Evolutionary conservation across 2,888 invertebrate genomes (phyloP).

Genomic region (Brachypalpus laphriformis): DNA sequence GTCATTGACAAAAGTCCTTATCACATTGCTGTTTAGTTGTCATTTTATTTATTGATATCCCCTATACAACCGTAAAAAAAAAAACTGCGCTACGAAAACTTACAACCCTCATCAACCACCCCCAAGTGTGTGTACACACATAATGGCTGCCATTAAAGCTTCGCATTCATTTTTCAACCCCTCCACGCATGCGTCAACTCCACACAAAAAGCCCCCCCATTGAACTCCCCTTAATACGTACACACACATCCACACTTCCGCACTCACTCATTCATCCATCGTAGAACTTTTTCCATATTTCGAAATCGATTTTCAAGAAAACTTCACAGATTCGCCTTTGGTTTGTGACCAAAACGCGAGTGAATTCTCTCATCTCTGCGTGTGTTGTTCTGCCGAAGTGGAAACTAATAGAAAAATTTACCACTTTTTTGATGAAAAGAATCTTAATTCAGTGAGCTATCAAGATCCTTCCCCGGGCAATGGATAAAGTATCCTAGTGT

Average conservation of each 20-base stretch:
- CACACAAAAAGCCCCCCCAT: slow-evolving; percentile 19
- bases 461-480: slow-evolving; percentile 15
- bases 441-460: slow-evolving; percentile 27
- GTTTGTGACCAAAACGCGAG: slow-evolving; percentile 71
- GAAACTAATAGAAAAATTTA: slow-evolving; percentile 31
- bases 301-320: slow-evolving; percentile 74
- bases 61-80: slow-evolving; percentile 36
- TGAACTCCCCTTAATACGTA: slow-evolving; percentile 3
- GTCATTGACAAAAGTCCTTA: slow-evolving; percentile 72
- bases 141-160: slow-evolving; percentile 67
- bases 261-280: slow-evolving; percentile 40
- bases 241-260: neutral
- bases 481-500: slow-evolving; percentile 68
- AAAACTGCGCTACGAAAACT: slow-evolving; percentile 40
- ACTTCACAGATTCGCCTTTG: slow-evolving; percentile 70
- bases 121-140: slow-evolving; percentile 38
- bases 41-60: slow-evolving; percentile 52
- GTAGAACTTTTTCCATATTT: slow-evolving; percentile 67
- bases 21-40: slow-evolving; percentile 64
- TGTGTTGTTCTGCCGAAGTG: slow-evolving; percentile 67
- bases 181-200: slow-evolving; percentile 50
- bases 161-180: neutral
- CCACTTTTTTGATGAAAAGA: neutral
- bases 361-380: slow-evolving; percentile 72
- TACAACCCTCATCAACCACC: slow-evolving; percentile 52